Conservation (phyloP, 2,888 invertebrate genomes). For the Mythimna loreyi region DNA sequence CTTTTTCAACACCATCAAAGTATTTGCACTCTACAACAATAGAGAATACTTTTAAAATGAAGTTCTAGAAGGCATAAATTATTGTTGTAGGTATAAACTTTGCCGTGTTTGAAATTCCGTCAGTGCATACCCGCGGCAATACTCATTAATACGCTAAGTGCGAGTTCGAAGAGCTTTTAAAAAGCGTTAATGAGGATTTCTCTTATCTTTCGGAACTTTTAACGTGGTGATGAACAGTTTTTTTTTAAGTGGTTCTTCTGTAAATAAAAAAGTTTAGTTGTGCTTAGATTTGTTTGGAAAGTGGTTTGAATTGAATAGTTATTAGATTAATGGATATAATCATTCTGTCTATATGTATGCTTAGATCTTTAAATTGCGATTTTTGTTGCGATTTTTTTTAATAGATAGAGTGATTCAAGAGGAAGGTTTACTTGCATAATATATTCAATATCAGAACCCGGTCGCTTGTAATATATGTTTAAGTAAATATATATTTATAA, state of each 20-base stretch:
- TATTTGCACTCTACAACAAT: background rate
- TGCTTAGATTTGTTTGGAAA: background rate
- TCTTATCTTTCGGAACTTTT: slow-evolving; percentile 9
- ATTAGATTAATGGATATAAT: no score
- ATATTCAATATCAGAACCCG: no score
- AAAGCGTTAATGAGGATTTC: slow-evolving; percentile 34
- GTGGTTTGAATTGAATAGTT: no score
- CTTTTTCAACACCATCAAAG: background rate
- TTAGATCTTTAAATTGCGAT: no score
- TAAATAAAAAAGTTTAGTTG: background rate
- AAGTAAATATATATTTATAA: no score
- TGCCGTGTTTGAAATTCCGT: slow-evolving; percentile 28
- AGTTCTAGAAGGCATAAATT: background rate
- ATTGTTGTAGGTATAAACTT: background rate
- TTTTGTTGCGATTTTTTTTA: no score
- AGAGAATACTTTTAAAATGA: background rate
- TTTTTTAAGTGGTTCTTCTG: background rate
- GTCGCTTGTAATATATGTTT: no score
- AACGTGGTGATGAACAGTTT: background rate
- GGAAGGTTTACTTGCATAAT: no score
- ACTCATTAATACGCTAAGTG: slow-evolving; percentile 42
- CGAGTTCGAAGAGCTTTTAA: slow-evolving; percentile 26
- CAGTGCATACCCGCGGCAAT: background rate
- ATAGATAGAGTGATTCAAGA: no score
- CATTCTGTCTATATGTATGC: no score